A percentile compares a stretch with the other conserved stretches of the same genome.
phyloP scores from a whole-genome alignment of 2,888 invertebrate species.

The Volucella bombylans region DNA sequence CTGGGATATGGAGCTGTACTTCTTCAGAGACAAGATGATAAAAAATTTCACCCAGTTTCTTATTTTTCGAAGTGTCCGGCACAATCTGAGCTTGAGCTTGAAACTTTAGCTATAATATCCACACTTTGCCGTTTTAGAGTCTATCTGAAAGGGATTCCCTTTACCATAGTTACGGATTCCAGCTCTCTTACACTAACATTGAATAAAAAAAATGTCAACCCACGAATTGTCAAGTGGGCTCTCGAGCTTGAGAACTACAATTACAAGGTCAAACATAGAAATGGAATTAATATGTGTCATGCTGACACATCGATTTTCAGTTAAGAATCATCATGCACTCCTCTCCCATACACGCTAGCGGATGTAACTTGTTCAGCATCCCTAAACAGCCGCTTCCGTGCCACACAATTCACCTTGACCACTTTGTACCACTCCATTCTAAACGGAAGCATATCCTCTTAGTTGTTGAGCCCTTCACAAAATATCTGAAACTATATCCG shows the following conservation, averaged over 20 bases:
- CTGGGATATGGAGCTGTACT: slow-evolving; percentile 76
- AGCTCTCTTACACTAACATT: slow-evolving; percentile 3
- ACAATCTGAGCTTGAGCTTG: slow-evolving; percentile 76
- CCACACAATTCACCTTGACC: too few species aligned
- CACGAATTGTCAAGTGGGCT: slow-evolving; percentile 9
- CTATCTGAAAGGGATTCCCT: slow-evolving; percentile 20
- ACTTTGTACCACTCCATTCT: too few species aligned
- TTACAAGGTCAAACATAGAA: slow-evolving; percentile 28
- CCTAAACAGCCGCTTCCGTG: too few species aligned
- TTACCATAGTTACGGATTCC: slow-evolving; percentile 16
- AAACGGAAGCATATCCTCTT: too few species aligned
- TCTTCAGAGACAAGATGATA: slow-evolving; percentile 73
- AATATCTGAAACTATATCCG: too few species aligned
- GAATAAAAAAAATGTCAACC: slow-evolving; percentile 24
- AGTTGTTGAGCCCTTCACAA: too few species aligned
- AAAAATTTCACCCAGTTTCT: slow-evolving; percentile 75
- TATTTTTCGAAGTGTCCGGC: slow-evolving; percentile 76
- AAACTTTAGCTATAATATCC: slow-evolving; percentile 75
- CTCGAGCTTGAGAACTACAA: slow-evolving; percentile 23
- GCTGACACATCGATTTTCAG: slow-evolving; percentile 28
- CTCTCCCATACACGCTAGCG: too few species aligned
- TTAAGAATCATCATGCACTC: too few species aligned
- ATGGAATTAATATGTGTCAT: slow-evolving; percentile 23
- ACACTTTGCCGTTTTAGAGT: slow-evolving; percentile 64
- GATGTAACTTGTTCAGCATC: too few species aligned